phyloP scores from a whole-genome alignment of 2,888 invertebrate species.

The Hirtodrosophila trivittata region DNA sequence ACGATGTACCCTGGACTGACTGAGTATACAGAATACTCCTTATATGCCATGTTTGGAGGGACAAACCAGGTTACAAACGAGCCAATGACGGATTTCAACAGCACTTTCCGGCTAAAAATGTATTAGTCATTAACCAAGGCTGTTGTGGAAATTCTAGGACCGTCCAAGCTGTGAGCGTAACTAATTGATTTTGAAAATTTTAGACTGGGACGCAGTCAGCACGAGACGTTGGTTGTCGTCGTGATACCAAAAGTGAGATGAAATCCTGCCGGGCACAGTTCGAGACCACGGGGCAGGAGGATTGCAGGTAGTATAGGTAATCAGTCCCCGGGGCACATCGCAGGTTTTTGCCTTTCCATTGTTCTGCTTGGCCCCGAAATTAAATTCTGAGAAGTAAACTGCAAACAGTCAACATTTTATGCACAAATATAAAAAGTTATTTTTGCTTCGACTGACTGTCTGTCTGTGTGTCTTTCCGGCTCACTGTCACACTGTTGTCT shows the following conservation, averaged over 20 bases:
- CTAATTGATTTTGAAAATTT: conserved; percentile 76
- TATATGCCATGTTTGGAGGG: conserved; percentile 11
- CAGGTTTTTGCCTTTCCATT: conserved; percentile 71
- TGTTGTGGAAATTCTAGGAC: conserved; percentile 48
- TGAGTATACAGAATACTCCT: neutral
- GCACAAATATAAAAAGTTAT: conserved; percentile 74
- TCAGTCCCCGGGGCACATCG: conserved; percentile 63
- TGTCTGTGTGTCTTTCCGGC: conserved; percentile 21
- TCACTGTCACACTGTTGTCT: conserved; percentile 43
- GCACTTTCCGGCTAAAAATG: conserved; percentile 50
- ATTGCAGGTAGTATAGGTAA: conserved; percentile 58
- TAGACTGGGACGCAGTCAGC: conserved; percentile 61
- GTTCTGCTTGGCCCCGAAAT: conserved; percentile 58
- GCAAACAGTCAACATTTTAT: conserved; percentile 68
- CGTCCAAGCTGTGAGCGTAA: conserved; percentile 56
- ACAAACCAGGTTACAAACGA: conserved; percentile 41
- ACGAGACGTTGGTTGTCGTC: conserved; percentile 36
- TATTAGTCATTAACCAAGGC: conserved; percentile 65
- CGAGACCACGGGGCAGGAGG: conserved; percentile 15
- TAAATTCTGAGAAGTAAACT: conserved; percentile 67
- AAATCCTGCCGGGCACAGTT: conserved; percentile 50
- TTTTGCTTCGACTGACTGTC: conserved; percentile 44
- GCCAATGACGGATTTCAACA: conserved; percentile 62
- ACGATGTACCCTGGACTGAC: conserved; percentile 22
- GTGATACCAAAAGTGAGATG: conserved; percentile 12